Conservation (phyloP, 1,140 invertebrate genomes). For the Chrysomallon squamiferum region DNA sequence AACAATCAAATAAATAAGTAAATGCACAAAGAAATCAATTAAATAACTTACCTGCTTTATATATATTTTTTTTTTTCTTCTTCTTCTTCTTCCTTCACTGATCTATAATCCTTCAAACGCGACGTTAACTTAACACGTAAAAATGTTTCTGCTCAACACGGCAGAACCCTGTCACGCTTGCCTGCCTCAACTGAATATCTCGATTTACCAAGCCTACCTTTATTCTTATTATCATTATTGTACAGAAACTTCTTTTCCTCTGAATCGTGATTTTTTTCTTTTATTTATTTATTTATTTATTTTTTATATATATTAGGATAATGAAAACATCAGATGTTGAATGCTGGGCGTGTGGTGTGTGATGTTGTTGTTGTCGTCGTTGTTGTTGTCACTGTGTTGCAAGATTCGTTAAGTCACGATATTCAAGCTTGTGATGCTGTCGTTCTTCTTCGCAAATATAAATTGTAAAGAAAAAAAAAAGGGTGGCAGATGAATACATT, state of each 20-base stretch:
- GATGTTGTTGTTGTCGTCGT: neutral
- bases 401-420: neutral
- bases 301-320: neutral
- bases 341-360: neutral
- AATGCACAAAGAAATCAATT: no score
- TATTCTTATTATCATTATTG: neutral
- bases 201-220: no score
- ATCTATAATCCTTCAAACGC: no score
- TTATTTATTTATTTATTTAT: neutral
- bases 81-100: no score
- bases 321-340: neutral
- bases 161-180: no score
- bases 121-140: no score
- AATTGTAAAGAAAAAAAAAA: neutral
- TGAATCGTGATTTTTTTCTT: neutral
- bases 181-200: no score
- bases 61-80: no score
- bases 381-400: neutral
- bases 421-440: neutral
- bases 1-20: no score
- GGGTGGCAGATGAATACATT: no score
- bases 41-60: no score
- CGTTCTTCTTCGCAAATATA: neutral
- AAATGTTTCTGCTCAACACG: no score
- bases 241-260: neutral